Conservation (phyloP, 1,140 invertebrate genomes). For the Caenorhabditis briggsae region DNA sequence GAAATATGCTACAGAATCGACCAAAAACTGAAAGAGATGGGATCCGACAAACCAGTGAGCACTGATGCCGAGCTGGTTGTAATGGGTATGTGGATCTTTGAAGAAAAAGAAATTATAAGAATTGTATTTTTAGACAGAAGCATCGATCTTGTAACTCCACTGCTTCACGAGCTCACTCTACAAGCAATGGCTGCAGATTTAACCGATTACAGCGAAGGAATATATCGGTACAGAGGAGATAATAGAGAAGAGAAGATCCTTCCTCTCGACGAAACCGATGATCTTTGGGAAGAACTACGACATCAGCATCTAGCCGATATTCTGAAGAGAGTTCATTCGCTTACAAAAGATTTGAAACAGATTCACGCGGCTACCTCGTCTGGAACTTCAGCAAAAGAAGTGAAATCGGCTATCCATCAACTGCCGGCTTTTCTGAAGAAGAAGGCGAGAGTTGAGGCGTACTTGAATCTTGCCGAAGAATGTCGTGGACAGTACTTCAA, state of each 20-base stretch:
- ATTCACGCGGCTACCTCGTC: not conserved
- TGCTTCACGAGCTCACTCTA: constrained; percentile 15
- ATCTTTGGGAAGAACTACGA: not conserved
- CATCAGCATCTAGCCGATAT: not conserved
- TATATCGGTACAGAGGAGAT: not conserved
- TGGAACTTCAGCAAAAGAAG: not conserved
- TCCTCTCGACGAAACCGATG: not conserved
- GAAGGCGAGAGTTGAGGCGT: not conserved
- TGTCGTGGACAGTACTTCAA: constrained; percentile 3
- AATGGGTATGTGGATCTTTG: not conserved
- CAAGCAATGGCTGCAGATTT: constrained; percentile 17
- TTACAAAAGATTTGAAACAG: not conserved
- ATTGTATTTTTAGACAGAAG: constrained; percentile 13
- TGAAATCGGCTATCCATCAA: not conserved
- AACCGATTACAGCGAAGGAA: not conserved
- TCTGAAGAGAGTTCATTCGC: not conserved
- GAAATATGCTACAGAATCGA: constrained; percentile 40
- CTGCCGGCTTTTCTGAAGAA: not conserved
- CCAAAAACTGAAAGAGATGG: not conserved
- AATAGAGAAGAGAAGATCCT: not conserved
- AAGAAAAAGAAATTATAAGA: not conserved
- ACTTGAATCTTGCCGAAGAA: not conserved
- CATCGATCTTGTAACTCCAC: constrained; percentile 4
- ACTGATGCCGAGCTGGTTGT: constrained; percentile 8
- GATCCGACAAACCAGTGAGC: not conserved